Evolutionary conservation across 1,140 invertebrate species (phyloP).

Genomic region (Aphelenchoides besseyi): DNA sequence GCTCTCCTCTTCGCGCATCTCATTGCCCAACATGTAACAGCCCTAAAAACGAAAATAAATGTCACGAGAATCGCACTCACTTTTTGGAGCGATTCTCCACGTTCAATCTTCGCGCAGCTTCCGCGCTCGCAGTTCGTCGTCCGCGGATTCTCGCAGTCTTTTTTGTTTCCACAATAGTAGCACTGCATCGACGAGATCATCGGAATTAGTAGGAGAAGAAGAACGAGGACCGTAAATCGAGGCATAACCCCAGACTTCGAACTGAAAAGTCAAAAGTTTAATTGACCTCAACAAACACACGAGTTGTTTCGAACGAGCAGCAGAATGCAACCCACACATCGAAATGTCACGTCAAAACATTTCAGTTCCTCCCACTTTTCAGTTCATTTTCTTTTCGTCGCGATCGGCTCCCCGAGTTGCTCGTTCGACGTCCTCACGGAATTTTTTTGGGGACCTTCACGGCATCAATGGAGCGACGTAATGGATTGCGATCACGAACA

Average conservation of each 20-base stretch:
- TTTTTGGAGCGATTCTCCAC: conserved; percentile 3
- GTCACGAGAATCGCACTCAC: not conserved
- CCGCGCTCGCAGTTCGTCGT: not conserved
- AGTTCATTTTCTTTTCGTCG: not conserved
- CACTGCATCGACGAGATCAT: not conserved
- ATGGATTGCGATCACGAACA: too few species aligned
- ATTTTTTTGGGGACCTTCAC: too few species aligned
- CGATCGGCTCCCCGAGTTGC: too few species aligned
- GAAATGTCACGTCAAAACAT: not conserved
- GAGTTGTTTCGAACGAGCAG: not conserved
- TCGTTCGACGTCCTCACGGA: too few species aligned
- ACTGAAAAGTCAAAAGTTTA: too few species aligned
- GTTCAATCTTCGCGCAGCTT: not conserved
- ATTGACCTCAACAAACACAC: not conserved
- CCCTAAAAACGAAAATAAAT: conserved; percentile 8
- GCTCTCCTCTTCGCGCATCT: not conserved
- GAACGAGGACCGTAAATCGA: not conserved
- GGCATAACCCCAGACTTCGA: not conserved
- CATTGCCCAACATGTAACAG: not conserved
- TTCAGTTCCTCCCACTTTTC: not conserved
- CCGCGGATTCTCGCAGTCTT: conserved; percentile 5
- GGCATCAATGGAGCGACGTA: too few species aligned
- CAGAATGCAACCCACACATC: not conserved
- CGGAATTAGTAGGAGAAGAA: not conserved
- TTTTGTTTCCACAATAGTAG: conserved; percentile 9